Base-by-base conservation (phyloP, 2,797 vertebrate species). In the Sebastes wilsoni region DNA sequence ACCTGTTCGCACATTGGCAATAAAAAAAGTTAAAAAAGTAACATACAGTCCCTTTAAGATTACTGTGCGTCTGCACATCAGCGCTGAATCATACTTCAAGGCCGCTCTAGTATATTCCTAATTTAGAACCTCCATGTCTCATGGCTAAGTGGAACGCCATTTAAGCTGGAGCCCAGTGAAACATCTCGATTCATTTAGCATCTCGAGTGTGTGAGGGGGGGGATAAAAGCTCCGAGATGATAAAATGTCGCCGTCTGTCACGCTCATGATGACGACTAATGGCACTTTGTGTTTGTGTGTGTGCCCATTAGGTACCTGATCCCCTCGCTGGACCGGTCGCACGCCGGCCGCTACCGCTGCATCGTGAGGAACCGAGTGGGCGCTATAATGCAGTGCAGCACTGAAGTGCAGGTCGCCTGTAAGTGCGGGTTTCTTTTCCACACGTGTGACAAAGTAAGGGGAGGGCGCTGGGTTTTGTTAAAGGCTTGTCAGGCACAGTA, bases 331-430 rank as follows among this genome's bases (percentile, higher is more conserved):
- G 98, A 99, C 95, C 96, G 97, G 75, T 96, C 96, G 0, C 97
- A 99, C 0, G 97, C 99, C 0, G 99, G 99, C 76, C 97, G 97
- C 96, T 99, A 99, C 94, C 97, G 98, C 84, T 99, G 99, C 93
- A 96, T 99, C 10, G 98, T 99, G 77, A 96, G 98, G 27, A 99
- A 99, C 92, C 95, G 99, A 28, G 97, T 99, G 92, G 99, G 99
- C 0, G 97, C 99, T 1, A 96, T 99, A 88, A 97, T 99, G 93
- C 99, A 99, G 95, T 96, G 97, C 87, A 98, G 97, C 52, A 99
- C 97, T 0, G 97, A 99, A 93, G 97, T 99, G 85, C 97, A 98
- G 84, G 99, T 99, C 89, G 98, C 98, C 91, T 99, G 99, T 99
- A 95, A 99, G 99, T 98, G 84, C 78, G 36, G 59, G 22, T 71